A percentile compares a stretch with the other conserved stretches of the same genome.
phyloP scores from a whole-genome alignment of 2,797 vertebrate species.

The Strix occidentalis region DNA sequence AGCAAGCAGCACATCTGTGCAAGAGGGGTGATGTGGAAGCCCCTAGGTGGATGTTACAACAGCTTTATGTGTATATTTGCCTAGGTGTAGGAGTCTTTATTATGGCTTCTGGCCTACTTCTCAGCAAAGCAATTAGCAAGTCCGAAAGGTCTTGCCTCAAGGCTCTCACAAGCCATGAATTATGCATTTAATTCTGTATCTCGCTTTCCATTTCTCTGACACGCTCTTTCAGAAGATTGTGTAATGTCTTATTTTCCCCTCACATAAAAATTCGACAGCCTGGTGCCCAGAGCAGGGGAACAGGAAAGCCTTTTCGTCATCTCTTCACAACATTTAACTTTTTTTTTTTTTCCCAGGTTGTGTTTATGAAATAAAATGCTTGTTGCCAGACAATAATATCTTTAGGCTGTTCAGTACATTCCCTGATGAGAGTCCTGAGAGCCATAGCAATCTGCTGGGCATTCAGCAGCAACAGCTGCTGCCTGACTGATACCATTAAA shows the following conservation, averaged over 20 bases:
- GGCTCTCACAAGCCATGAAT: slow-evolving; percentile 32
- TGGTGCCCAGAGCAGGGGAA: neutral
- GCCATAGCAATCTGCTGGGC: neutral
- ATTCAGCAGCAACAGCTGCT: slow-evolving; percentile 35
- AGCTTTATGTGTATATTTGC: neutral
- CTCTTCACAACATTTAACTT: neutral
- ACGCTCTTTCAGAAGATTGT: neutral
- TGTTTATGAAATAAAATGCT: neutral
- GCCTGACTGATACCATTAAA: slow-evolving; percentile 13
- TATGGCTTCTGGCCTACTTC: slow-evolving; percentile 24
- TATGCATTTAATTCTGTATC: slow-evolving; percentile 17
- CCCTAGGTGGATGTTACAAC: neutral
- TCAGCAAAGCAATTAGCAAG: slow-evolving; percentile 45
- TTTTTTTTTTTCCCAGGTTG: neutral
- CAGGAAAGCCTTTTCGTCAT: neutral
- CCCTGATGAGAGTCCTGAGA: neutral
- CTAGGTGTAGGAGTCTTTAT: neutral
- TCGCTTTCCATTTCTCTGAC: neutral
- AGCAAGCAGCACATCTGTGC: neutral
- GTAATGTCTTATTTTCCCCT: slow-evolving; percentile 2
- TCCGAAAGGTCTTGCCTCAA: slow-evolving; percentile 30
- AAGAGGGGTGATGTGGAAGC: neutral
- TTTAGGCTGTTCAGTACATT: neutral
- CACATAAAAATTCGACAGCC: neutral
- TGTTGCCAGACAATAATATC: neutral